A percentile compares a stretch with the other conserved stretches of the same genome.
Conservation (phyloP, 2,113 vertebrate genomes). For the Cariama cristata region DNA sequence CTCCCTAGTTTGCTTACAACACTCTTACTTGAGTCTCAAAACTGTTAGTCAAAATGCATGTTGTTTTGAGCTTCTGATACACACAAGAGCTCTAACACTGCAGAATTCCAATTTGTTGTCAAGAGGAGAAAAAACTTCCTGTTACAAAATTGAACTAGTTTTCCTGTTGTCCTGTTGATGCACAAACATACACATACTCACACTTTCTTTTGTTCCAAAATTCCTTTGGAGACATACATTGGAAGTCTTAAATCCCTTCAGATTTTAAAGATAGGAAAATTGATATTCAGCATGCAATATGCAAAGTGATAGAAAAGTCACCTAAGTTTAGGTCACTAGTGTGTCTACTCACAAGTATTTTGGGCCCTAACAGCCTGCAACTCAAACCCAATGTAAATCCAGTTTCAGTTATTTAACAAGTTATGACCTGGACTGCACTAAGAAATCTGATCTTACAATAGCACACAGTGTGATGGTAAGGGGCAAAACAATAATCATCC, state of each 20-base stretch:
- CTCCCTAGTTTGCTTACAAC: background rate
- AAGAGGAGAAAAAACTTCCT: background rate
- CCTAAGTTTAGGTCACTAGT: background rate
- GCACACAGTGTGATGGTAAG: fast-evolving
- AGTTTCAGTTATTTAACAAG: background rate
- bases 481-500: background rate
- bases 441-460: background rate
- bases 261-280: background rate
- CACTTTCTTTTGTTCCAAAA: background rate
- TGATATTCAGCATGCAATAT: background rate
- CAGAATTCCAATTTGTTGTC: background rate
- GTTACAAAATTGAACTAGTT: background rate
- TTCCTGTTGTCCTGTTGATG: background rate
- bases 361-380: background rate
- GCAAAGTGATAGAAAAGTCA: background rate
- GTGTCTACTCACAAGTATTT: background rate
- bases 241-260: background rate
- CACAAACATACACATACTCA: background rate
- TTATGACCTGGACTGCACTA: background rate
- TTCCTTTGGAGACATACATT: background rate
- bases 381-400: background rate
- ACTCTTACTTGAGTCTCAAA: background rate
- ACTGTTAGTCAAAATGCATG: background rate
- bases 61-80: background rate
- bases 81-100: background rate